Conservation (phyloP, 2,113 vertebrate species). For the Ophiodon elongatus region DNA sequence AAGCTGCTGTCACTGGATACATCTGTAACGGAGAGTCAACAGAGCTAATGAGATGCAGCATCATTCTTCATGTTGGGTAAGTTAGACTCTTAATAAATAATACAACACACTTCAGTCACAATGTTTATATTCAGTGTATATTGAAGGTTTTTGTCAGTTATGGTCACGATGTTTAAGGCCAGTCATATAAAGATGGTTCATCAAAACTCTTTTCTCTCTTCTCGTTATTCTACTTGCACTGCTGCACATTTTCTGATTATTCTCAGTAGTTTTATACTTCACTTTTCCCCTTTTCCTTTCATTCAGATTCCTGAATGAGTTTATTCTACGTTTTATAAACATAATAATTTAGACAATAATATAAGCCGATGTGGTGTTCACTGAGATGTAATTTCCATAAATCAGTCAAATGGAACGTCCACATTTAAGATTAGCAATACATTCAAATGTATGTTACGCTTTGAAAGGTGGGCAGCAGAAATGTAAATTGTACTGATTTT, state of each 20-base stretch:
- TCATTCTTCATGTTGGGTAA: background rate
- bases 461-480: background rate
- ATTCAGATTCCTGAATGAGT: background rate
- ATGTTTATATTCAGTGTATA: background rate
- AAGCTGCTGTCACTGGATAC: conserved; percentile 85
- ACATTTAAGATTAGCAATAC: background rate
- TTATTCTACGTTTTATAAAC: background rate
- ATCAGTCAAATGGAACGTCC: background rate
- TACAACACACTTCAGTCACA: background rate
- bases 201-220: background rate
- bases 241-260: background rate
- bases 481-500: background rate
- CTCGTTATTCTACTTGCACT: background rate
- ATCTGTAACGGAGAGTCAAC: conserved; percentile 77
- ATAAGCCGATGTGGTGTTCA: background rate
- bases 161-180: background rate
- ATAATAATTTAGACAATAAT: background rate
- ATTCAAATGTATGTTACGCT: background rate
- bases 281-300: background rate
- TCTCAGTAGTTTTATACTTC: background rate
- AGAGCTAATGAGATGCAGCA: conserved; percentile 17
- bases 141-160: background rate
- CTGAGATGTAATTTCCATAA: background rate
- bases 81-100: background rate
- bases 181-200: background rate